Base-by-base conservation (phyloP, 2,113 vertebrate species). In the Dromas ardeola region DNA sequence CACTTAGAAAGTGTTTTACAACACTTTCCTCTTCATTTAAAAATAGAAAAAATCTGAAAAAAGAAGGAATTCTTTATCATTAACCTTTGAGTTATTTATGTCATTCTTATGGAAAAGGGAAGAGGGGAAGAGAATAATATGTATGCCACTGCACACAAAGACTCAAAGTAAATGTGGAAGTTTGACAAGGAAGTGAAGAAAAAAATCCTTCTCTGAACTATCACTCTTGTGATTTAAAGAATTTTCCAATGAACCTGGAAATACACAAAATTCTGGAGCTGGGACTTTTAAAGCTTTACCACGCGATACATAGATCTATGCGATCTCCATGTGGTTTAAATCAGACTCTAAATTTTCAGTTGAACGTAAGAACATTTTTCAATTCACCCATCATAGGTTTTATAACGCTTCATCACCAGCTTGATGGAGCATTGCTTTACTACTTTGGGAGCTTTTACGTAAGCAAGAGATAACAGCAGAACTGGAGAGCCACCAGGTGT, bases 111-210 rank as follows among this genome's bases (percentile, higher is more conserved):
- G 0, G 3, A n/a, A 66, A 81, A 65, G 6, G 38, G 32, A 79
- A 47, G 47, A 53, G 7, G 5, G 13, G 11, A 92, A 73, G 50
- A 58, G 12, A 71, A 38, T 49, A 27, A 59, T 66, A 81, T 7
- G 5, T 13, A 42, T 62, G 26, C 6, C 50, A 42, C 5, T 13
- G 13, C 6, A 71, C 0, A 0, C 7, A 38, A 73, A 59, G 23
- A 30, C n/a, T 74, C 32, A 22, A 78, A 70, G 11, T 34, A 73
- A 50, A 30, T 26, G 4, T 62, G 67, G 8, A 74, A 63, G 2
- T 63, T 83, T 84, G 27, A 70, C 7, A 72, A 50, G 13, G 30
- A 72, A 53, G 8, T 34, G 25, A 84, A 69, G 40, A 36, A 70
- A 93, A 88, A 26, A 15, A 1, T 74, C 27, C 6, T 42, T 53